phyloP scores from a whole-genome alignment of 2,113 vertebrate species.

The Delphinus delphis region DNA sequence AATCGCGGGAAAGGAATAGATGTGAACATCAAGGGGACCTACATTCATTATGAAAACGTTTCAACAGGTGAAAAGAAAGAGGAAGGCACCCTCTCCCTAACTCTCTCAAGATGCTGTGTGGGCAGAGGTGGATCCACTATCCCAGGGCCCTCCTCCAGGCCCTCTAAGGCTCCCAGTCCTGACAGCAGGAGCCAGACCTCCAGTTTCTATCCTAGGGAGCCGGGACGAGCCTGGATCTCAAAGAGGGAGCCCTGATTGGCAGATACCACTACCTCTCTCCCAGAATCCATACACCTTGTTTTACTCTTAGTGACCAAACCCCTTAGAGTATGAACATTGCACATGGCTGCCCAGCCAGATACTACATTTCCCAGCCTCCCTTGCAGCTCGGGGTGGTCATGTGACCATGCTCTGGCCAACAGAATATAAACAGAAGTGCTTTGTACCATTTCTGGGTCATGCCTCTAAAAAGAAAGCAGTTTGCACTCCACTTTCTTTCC shows the following conservation, averaged over 20 bases:
- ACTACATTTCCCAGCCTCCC: constrained; percentile 63
- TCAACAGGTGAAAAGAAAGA: background rate
- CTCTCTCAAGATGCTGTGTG: background rate
- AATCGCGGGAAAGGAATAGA: background rate
- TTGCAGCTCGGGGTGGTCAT: background rate
- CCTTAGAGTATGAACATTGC: background rate
- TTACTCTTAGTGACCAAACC: background rate
- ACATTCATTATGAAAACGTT: background rate
- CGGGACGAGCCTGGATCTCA: background rate
- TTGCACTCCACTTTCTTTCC: background rate
- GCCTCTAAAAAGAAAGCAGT: background rate
- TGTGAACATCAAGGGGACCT: background rate
- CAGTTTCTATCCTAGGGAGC: background rate
- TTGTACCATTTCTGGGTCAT: background rate
- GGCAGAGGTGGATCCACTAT: background rate
- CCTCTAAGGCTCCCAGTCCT: background rate
- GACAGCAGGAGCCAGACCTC: background rate
- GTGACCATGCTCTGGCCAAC: background rate
- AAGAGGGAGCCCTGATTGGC: background rate
- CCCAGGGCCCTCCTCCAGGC: background rate
- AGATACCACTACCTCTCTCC: background rate
- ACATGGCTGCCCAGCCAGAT: background rate
- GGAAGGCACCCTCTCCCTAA: background rate
- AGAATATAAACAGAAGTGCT: background rate
- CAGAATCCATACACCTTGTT: background rate